Evolutionary conservation across 2,888 invertebrate genomes (phyloP), one percentile per base, ranked within the genome.

Genomic region (Conus canariensis): DNA sequence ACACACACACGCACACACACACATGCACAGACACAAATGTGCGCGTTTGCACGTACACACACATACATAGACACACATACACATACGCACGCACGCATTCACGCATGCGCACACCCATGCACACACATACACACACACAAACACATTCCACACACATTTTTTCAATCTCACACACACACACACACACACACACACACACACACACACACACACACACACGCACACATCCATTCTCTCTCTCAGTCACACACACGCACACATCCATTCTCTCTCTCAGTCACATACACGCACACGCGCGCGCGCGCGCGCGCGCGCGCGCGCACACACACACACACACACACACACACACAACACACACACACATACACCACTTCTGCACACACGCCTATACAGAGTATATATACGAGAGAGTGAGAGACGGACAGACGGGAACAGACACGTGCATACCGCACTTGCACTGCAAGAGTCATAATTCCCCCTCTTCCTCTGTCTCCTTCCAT

Each of bases 271-370:
- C 22, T 30, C 60, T 56, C 60, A 2, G 10, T 6, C 56, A 10
- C 88, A 88, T 77, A 80, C 82, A 77, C 60, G 12, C 87, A 30
- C 77, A 90, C 74, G 22, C n/a, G n/a, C n/a, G n/a, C n/a, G n/a
- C 70, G 7, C n/a, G 7, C 60, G 4, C 60, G 4, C 60, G 4
- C 60, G 3, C 60, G 4, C 14, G 4, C 14, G 4, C 30, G 2
- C 45, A 45, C 45, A 45, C 45, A 45, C 45, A 45, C 45, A 45
- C 45, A 45, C 45, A 45, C 45, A 45, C 45, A 45, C 45, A 45
- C 45, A 45, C 45, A 45, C 45, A 45, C 45, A 45, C 45, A 45
- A 45, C 45, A 45, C 45, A 4, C 45, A 45, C 45, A 45, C 45
- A 45, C 45, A 45, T 3, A 45, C 45, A 45, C 45, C 45, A 45